Conservation (phyloP, 2,797 vertebrate genomes). For the Lemur catta region DNA sequence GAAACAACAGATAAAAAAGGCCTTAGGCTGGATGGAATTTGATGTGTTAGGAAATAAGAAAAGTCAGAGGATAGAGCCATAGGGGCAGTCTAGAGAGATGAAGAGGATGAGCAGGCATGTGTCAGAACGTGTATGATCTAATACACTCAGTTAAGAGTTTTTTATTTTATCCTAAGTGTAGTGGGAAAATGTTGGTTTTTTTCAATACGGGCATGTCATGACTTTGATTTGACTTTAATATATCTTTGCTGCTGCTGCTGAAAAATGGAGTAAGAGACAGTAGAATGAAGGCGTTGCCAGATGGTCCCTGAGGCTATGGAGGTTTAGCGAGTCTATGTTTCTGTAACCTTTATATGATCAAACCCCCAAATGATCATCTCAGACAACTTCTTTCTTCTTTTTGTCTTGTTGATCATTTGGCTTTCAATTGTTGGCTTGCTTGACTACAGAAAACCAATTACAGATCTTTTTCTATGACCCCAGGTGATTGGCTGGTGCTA, state of each 20-base stretch:
- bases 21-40: background rate
- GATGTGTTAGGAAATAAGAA: background rate
- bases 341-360: background rate
- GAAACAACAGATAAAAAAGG: background rate
- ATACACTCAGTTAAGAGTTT: background rate
- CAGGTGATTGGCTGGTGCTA: background rate
- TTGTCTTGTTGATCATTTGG: background rate
- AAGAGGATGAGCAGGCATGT: background rate
- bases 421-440: background rate
- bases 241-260: background rate
- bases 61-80: background rate
- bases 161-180: background rate
- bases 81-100: background rate
- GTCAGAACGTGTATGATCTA: background rate
- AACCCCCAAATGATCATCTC: background rate
- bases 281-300: background rate
- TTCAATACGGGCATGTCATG: background rate
- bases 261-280: background rate
- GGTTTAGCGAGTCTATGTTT: background rate
- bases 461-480: background rate
- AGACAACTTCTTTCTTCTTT: background rate
- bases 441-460: background rate
- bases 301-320: background rate
- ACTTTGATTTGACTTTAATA: background rate
- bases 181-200: background rate